Percentiles rank a stretch among this genome's conserved stretches.
Evolutionary conservation across 2,113 vertebrate species (phyloP).

Genomic region (Corythaeola cristata): DNA sequence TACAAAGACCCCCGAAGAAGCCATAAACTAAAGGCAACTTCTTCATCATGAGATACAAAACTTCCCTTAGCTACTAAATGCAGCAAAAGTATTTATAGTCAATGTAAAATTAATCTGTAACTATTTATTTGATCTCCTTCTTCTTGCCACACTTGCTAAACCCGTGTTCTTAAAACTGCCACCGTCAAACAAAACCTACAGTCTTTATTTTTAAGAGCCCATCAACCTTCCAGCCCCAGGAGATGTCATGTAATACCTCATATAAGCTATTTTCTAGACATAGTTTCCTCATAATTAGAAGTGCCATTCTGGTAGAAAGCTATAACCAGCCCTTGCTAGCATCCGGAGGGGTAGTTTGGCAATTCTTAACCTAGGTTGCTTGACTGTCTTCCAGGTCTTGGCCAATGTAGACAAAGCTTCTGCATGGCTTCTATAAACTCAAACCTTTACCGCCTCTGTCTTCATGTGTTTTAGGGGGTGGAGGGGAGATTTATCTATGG

Average conservation of each 20-base stretch:
- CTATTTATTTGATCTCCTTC: neutral
- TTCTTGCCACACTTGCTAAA: neutral
- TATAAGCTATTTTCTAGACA: neutral
- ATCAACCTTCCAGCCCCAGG: neutral
- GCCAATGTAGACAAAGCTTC: neutral
- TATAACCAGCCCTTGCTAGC: neutral
- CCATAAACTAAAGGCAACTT: neutral
- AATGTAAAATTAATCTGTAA: neutral
- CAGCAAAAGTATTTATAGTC: neutral
- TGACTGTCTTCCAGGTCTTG: neutral
- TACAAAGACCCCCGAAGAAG: neutral
- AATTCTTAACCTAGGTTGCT: neutral
- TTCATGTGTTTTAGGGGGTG: neutral
- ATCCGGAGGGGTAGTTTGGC: neutral
- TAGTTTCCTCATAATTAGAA: neutral
- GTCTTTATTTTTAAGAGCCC: neutral
- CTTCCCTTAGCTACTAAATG: neutral
- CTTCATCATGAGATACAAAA: neutral
- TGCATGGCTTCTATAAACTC: neutral
- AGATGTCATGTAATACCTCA: neutral
- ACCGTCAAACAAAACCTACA: neutral
- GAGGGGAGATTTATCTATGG: neutral
- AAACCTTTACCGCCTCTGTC: neutral
- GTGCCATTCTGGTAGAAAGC: neutral
- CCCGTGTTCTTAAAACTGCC: rapidly evolving